Evolutionary conservation across 2,113 vertebrate species (phyloP), one percentile per base, ranked within the genome.

Genomic region (Paraplagusia blochii): DNA sequence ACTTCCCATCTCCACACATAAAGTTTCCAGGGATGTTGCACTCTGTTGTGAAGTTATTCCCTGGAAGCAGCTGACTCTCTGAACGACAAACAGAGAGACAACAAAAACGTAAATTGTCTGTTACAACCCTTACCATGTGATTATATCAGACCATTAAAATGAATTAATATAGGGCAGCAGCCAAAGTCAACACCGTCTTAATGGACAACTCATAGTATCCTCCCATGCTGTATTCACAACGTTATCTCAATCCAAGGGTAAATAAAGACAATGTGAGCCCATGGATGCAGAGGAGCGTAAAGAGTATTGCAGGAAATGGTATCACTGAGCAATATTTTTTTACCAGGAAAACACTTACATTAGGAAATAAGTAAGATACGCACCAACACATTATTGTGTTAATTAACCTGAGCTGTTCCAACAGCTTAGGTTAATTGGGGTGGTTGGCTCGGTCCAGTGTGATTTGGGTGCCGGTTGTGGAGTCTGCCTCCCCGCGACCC

Each of bases 21-120:
- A 99, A 98, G 84, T 92, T 97, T 72, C 95, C 96, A 2, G 95
- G 95, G 79, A 95, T 95, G 91, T 98, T 98, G 79, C 96, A 99
- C 80, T 97, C 94, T 0, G 92, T 95, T 74, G 95, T 98, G 85
- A 93, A 92, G 89, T 98, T 99, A 83, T 95, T 98, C 77, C 94
- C 94, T 9, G 93, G 94, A 69, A 97, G 88, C 82, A 97, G 90
- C 62, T 99, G 96, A 88, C 93, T 90, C 79, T 97, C 96, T 97
- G 88, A 1, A 0, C 56, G 71, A 80, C 39, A 36, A 44, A 59
- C 9, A 66, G n/a, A 70, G 7, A 38, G 15, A 50, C 22, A 1
- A 44, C 2, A 38, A 10, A 47, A 58, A 14, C 58, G 16, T 47
- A 9, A 29, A 15, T 33, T 42, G 10, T 55, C 7, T 40, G 58